These are phyloP conservation scores for Fabriciana adippe DNA, from an alignment of 2,888 invertebrate genomes.

Conservation along the genomic window DNA sequence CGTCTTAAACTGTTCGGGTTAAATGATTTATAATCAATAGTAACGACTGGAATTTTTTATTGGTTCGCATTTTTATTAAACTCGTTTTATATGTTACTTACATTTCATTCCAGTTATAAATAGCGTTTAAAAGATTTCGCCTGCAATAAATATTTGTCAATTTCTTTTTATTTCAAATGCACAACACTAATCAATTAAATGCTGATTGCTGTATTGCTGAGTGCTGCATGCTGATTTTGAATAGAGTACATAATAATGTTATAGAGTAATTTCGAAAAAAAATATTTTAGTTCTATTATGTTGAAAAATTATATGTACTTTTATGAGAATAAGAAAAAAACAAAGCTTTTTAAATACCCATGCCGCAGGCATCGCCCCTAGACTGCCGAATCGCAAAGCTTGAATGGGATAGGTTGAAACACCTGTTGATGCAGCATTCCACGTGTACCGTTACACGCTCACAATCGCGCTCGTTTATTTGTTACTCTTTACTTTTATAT, in stretches of 20 bases:
- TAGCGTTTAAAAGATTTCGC: conserved; percentile 9
- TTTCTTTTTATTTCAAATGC: not conserved
- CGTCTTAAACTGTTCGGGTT: conserved; percentile 6
- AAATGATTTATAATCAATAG: conserved; percentile 21
- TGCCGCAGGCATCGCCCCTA: not conserved
- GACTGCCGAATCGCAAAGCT: conserved; percentile 10
- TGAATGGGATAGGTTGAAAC: conserved; percentile 28
- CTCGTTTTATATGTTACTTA: conserved; percentile 18
- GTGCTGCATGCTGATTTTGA: no score
- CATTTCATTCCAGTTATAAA: conserved; percentile 14
- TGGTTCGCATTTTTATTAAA: conserved; percentile 8
- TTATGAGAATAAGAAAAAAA: no score
- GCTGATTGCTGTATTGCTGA: no score
- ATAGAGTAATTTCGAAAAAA: no score
- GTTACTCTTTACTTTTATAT: conserved; percentile 13
- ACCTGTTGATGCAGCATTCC: conserved; percentile 38
- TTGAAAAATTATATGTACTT: no score
- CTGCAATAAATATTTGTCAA: conserved; percentile 17
- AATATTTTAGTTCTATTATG: no score
- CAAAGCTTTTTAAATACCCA: not conserved
- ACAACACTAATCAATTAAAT: no score
- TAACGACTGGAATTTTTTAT: conserved; percentile 22
- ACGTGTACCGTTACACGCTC: conserved; percentile 32
- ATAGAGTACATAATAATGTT: no score
- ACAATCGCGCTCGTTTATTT: conserved; percentile 24